A percentile compares a stretch with the other conserved stretches of the same genome.
Conservation (phyloP, 2,797 vertebrate genomes). For the Platyrinchus mystaceus region DNA sequence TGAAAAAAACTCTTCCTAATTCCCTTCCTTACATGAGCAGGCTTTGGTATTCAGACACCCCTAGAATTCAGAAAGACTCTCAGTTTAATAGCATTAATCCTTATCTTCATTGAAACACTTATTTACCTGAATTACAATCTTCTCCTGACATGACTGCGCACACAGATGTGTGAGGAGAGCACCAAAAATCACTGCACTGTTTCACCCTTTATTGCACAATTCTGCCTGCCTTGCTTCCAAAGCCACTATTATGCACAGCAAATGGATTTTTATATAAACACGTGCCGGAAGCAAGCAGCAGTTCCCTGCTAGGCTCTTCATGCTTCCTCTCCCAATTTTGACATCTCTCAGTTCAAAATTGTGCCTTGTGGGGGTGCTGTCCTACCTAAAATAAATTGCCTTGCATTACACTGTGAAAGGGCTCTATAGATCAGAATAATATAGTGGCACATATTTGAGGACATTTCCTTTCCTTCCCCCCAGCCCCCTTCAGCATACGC, state of each 20-base stretch:
- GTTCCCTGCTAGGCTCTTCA: not conserved
- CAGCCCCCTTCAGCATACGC: conserved; percentile 17
- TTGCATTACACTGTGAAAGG: not conserved
- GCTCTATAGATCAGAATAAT: conserved; percentile 28
- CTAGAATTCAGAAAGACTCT: not conserved
- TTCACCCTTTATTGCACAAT: not conserved
- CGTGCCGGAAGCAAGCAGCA: not conserved
- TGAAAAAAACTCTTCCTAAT: not conserved
- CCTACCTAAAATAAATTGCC: conserved; percentile 33
- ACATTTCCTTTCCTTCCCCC: not conserved
- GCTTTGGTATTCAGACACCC: not conserved
- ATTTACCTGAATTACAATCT: not conserved
- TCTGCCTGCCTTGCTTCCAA: not conserved
- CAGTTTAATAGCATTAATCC: not conserved
- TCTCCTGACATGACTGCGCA: not conserved
- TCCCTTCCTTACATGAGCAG: not conserved
- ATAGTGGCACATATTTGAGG: conserved; percentile 36
- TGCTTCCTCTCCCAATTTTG: not conserved
- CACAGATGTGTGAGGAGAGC: not conserved
- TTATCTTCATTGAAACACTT: not conserved
- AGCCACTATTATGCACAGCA: not conserved
- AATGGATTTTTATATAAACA: not conserved
- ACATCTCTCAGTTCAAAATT: conserved; percentile 19
- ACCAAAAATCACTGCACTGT: not conserved
- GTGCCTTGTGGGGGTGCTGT: conserved; percentile 73